These are phyloP conservation scores for Silurus lanzhouensis DNA, from an alignment of 2,797 vertebrate genomes.

Conservation along the genomic window DNA sequence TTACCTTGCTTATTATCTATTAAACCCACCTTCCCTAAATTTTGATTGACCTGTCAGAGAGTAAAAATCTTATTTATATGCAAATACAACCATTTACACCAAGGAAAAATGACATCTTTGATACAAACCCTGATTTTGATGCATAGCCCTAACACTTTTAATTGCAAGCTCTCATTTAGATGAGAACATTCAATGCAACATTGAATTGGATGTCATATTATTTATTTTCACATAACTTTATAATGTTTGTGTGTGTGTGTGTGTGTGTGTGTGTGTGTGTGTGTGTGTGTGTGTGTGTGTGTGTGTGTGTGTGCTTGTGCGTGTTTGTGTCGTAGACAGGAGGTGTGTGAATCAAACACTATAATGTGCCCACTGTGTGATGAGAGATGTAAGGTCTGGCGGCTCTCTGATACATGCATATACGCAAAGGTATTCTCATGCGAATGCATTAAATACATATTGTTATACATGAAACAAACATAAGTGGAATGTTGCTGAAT, in stretches of 20 bases:
- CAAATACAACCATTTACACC: not conserved
- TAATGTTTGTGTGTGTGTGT: constrained; percentile 28
- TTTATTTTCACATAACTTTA: not conserved
- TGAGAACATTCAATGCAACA: not conserved
- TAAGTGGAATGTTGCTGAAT: not conserved
- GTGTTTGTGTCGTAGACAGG: constrained; percentile 74
- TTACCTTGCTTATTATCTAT: not conserved
- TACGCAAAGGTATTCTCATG: constrained; percentile 83
- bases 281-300: constrained; percentile 19
- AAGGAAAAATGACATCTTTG: not conserved
- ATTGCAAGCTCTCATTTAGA: not conserved
- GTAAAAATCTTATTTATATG: not conserved
- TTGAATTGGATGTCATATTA: too few relatives aligned
- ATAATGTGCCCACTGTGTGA: constrained; percentile 92
- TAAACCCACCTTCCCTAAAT: not conserved
- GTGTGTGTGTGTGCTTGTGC: too few relatives aligned
- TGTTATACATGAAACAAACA: not conserved
- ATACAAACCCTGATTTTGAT: not conserved
- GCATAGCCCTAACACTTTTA: not conserved
- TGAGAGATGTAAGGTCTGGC: constrained; percentile 82
- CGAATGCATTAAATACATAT: not conserved
- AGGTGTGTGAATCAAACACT: constrained; percentile 82
- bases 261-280: not conserved
- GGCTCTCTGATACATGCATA: constrained; percentile 86
- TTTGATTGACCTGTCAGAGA: not conserved